Evolutionary conservation across 2,888 invertebrate species (phyloP), one percentile per base, ranked within the genome.

Genomic region (Punctoribates punctum): DNA sequence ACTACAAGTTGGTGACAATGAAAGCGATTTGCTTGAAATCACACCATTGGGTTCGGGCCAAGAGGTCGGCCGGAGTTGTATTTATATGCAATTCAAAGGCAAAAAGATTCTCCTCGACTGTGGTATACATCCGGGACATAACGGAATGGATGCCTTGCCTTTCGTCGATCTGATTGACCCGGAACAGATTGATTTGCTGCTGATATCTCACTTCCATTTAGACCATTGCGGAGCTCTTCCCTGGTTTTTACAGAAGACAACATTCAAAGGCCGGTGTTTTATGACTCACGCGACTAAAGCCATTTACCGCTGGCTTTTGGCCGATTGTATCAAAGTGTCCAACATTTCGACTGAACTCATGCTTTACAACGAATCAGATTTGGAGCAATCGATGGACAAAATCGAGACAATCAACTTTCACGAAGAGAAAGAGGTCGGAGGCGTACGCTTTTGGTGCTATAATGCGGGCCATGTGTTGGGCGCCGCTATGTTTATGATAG

Each of bases 241-340:
- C 0, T 99, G 97, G 96, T 96, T 99, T 84, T 86, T 99, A 38
- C 90, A 92, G 82, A 98, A 98, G 84, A 99, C 99, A 0, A 94
- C 93, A 75, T 98, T 99, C 84, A 95, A 94, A 82, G 97, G 98
- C 0, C 88, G 96, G 60, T 97, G 97, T 84, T 98, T 97, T 83
- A 99, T 99, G 99, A 99, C 99, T 0, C 99, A 99, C 83, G 98
- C 99, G 0, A 97, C 99, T 0, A 99, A 99, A 87, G 98, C 98
- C 34, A 99, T 99, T 82, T 99, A 98, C 84, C 88, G 97, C 80
- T 98, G 98, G 97, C 88, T 99, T 46, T 87, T 99, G 1, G 97
- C 98, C 0, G 99, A 99, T 89, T 99, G 96, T 83, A 97, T 99
- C 78, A 98, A 54, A 20, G 20, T 54, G 20, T n/a, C 54, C 1